Evolutionary conservation across 2,113 vertebrate species (phyloP), one percentile per base, ranked within the genome.

Genomic region (Solea senegalensis): DNA sequence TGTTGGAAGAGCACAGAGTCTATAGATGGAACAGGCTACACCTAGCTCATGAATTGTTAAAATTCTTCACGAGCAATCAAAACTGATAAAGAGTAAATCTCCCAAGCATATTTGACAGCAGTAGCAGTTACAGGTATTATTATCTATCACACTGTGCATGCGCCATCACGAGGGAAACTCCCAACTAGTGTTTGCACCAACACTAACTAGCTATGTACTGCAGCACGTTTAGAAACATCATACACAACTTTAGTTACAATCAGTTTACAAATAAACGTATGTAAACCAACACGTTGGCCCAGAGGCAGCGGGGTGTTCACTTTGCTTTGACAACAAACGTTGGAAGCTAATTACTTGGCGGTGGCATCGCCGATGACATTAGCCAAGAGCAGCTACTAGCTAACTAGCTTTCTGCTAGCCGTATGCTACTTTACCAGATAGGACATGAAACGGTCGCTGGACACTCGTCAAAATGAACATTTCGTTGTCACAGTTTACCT

Each of bases 1-100:
- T 98, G 81, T 91, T 27, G 4, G 67, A n/a, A 65, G 7, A 62
- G 41, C 7, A 51, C 40, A 73, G 7, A 40, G 9, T 7, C 21
- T 5, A 39, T 15, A n/a, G 10, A 68, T 48, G 57, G 9, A 1
- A 58, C 49, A 45, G 8, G 16, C 26, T 56, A 4, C 9, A 45
- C 43, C 45, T 5, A 16, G 8, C 2, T 51, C 12, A 60, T 13
- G 28, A 13, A 4, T 4, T 27, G 8, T 26, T 0, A 11, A 16
- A 9, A 13, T 1, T 48, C 9, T 0, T 43, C 41, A 2, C 28
- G 10, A 27, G 5, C 43, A 0, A 43, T 39, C 21, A 9, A 9
- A 16, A 13, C 10, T 61, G 2, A 21, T 7, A 6, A 50, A 9
- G 0, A 11, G n/a, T 12, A 1, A 49, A 10, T 14, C 1, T 39